phyloP scores from a whole-genome alignment of 2,797 vertebrate species.

The Numenius phaeopus region DNA sequence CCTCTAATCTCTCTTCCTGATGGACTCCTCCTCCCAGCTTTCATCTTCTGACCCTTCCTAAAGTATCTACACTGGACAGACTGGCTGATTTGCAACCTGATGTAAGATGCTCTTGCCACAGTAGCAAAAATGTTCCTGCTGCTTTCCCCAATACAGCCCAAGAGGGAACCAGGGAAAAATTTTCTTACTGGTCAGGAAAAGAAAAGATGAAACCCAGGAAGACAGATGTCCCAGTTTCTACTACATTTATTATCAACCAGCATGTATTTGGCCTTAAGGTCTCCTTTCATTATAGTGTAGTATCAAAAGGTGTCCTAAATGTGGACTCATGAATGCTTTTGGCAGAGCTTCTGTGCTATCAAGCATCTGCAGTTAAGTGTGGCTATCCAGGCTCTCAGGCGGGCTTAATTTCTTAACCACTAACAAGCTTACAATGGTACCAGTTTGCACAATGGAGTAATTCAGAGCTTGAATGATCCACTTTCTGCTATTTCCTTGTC shows the following conservation, averaged over 20 bases:
- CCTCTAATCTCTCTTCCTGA: background rate
- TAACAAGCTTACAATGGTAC: background rate
- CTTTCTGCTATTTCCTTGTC: background rate
- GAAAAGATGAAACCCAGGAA: background rate
- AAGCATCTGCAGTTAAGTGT: background rate
- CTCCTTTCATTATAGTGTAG: background rate
- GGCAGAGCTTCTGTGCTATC: background rate
- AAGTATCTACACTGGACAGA: background rate
- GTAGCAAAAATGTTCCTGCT: background rate
- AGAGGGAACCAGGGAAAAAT: background rate
- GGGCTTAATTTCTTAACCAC: background rate
- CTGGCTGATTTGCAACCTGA: background rate
- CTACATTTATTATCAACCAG: background rate
- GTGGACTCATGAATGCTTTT: background rate
- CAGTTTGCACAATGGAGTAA: background rate
- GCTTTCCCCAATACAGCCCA: background rate
- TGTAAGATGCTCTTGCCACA: background rate
- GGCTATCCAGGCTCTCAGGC: background rate
- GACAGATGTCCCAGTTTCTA: background rate
- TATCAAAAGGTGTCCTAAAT: slow-evolving; percentile 8
- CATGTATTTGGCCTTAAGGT: background rate
- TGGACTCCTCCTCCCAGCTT: background rate
- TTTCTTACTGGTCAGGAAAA: background rate
- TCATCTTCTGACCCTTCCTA: background rate
- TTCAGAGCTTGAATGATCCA: background rate